phyloP scores from a whole-genome alignment of 2,113 vertebrate species.

The Bos taurus region DNA sequence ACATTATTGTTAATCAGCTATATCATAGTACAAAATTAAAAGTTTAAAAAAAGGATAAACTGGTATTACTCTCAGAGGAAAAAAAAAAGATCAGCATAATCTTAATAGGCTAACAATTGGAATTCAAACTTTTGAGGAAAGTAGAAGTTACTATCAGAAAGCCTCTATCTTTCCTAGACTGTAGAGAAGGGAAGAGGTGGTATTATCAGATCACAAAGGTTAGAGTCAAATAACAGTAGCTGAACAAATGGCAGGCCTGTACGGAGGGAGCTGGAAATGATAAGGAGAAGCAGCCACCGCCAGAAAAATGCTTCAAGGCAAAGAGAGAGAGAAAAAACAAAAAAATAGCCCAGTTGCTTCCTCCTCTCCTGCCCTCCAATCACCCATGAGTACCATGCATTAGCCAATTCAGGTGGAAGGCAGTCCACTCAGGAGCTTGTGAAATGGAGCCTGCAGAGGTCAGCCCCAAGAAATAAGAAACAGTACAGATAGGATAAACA shows the following conservation, averaged over 20 bases:
- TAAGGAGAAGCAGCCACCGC: not conserved
- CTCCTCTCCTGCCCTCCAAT: not conserved
- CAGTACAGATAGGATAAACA: not conserved
- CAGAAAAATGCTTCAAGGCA: not conserved
- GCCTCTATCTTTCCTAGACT: not conserved
- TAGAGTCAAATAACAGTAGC: not conserved
- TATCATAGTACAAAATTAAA: not conserved
- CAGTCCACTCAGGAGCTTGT: not conserved
- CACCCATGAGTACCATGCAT: not conserved
- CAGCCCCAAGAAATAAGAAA: not conserved
- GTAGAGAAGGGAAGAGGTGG: not conserved
- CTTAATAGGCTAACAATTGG: not conserved
- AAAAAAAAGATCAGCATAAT: not conserved
- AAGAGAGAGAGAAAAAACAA: not conserved
- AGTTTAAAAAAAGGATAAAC: not conserved
- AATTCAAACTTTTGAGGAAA: not conserved
- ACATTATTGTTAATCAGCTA: not conserved
- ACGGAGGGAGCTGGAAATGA: not conserved
- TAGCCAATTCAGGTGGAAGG: not conserved
- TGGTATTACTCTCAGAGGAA: not conserved
- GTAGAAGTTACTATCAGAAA: not conserved
- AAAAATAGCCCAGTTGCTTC: not conserved
- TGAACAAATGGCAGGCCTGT: not conserved
- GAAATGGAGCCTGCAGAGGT: not conserved
- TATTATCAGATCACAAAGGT: not conserved